Evolutionary conservation across 2,797 vertebrate genomes (phyloP).

Genomic region (Calcarius lapponicus): DNA sequence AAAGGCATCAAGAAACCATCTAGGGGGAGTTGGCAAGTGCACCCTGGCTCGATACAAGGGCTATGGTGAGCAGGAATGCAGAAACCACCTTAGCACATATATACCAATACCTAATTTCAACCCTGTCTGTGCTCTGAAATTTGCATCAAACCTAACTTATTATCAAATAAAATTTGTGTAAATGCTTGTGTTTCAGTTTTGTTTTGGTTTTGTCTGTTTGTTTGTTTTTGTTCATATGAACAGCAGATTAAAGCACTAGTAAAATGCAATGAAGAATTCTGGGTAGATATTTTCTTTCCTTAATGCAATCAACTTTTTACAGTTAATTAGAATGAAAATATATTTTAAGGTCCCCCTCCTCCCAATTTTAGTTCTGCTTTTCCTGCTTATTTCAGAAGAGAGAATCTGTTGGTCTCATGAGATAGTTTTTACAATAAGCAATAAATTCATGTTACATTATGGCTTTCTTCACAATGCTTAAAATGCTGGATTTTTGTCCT

Average conservation of each 20-base stretch:
- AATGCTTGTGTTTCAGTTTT: not conserved
- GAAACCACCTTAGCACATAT: not conserved
- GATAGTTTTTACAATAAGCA: not conserved
- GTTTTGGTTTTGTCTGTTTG: not conserved
- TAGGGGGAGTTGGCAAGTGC: not conserved
- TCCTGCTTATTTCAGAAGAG: not conserved
- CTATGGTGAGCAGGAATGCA: rapidly evolving
- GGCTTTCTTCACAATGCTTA: not conserved
- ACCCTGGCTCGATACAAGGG: not conserved
- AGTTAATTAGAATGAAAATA: not conserved
- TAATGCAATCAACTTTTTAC: not conserved
- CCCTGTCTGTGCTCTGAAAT: not conserved
- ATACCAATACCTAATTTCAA: not conserved
- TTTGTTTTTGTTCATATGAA: not conserved
- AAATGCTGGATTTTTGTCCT: not conserved
- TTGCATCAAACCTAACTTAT: not conserved
- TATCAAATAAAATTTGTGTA: not conserved
- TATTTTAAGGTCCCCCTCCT: not conserved
- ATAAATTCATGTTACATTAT: not conserved
- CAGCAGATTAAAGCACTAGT: not conserved
- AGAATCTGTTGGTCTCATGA: not conserved
- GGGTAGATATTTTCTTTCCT: not conserved
- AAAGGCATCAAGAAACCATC: not conserved
- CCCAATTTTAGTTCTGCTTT: not conserved
- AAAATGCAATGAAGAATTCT: not conserved